These are phyloP conservation scores for Chironomus striatipennis DNA, from an alignment of 1,140 invertebrate species.

Conservation along the genomic window DNA sequence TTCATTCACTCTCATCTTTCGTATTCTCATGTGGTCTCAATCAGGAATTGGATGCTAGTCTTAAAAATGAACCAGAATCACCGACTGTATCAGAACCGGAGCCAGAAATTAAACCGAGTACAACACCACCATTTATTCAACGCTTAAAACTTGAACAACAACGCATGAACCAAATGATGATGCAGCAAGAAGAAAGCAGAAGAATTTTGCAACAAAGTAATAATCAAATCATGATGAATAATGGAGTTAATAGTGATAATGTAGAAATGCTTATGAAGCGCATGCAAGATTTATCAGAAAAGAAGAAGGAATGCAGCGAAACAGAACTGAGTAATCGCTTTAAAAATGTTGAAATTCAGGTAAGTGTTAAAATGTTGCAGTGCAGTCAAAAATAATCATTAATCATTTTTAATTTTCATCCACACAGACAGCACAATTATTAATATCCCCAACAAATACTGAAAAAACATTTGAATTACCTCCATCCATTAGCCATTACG, in stretches of 20 bases:
- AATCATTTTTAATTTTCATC: not conserved
- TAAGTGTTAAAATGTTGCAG: not conserved
- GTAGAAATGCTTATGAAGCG: slow-evolving; percentile 70
- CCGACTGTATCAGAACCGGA: not conserved
- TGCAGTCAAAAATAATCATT: not conserved
- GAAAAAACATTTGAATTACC: slow-evolving; percentile 34
- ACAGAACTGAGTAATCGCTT: slow-evolving; percentile 70
- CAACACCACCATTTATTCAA: slow-evolving; percentile 11
- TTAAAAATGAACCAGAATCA: slow-evolving; percentile 34
- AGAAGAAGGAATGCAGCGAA: slow-evolving; percentile 59
- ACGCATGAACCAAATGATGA: slow-evolving; percentile 29
- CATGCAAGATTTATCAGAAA: slow-evolving; percentile 70
- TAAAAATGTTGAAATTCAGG: slow-evolving; percentile 63
- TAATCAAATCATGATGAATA: slow-evolving; percentile 31
- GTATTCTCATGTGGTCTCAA: slow-evolving; percentile 79
- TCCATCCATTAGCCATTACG: slow-evolving; percentile 59
- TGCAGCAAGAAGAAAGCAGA: slow-evolving; percentile 4
- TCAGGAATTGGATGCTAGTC: slow-evolving; percentile 54
- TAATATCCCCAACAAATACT: slow-evolving; percentile 44
- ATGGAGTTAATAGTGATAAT: slow-evolving; percentile 48
- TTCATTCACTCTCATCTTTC: slow-evolving; percentile 78
- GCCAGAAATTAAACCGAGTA: slow-evolving; percentile 1
- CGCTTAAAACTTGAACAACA: slow-evolving; percentile 14
- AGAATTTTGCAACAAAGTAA: slow-evolving; percentile 31
- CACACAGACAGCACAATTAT: slow-evolving; percentile 50